phyloP scores from a whole-genome alignment of 1,140 invertebrate genomes.

The Tetragnatha versicolor region DNA sequence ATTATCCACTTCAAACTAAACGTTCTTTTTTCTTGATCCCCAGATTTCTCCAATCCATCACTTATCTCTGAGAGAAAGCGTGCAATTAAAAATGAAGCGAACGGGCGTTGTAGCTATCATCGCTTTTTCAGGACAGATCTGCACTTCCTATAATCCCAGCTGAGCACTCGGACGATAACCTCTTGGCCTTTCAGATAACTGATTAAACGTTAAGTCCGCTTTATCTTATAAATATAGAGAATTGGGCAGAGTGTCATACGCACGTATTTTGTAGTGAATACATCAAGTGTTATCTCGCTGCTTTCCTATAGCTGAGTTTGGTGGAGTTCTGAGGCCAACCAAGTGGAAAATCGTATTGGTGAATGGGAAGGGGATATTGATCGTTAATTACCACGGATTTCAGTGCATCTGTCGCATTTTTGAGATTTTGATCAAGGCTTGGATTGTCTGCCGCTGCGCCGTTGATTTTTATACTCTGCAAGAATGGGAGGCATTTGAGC shows the following conservation, averaged over 20 bases:
- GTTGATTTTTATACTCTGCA: no score
- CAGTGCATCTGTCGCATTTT: slow-evolving; percentile 28
- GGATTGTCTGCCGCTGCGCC: not conserved
- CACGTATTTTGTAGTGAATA: slow-evolving; percentile 2
- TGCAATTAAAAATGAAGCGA: no score
- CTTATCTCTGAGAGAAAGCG: no score
- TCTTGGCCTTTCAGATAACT: slow-evolving; percentile 12
- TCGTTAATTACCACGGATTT: slow-evolving; percentile 32
- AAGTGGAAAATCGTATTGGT: slow-evolving; percentile 30
- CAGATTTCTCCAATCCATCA: no score
- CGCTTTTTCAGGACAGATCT: no score
- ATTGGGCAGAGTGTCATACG: not conserved
- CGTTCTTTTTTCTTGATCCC: no score
- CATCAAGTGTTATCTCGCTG: slow-evolving; percentile 28
- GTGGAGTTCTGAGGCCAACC: slow-evolving; percentile 1
- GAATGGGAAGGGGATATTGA: slow-evolving; percentile 26
- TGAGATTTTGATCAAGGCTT: slow-evolving; percentile 12
- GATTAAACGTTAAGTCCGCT: slow-evolving; percentile 6
- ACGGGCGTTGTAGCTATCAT: no score
- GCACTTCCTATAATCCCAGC: no score
- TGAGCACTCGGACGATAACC: no score
- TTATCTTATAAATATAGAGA: slow-evolving; percentile 4
- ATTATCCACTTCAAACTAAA: no score
- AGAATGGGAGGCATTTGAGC: no score
- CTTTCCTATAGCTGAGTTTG: slow-evolving; percentile 29